Evolutionary conservation across 2,888 invertebrate species (phyloP), one percentile per base, ranked within the genome.

Genomic region (Himalopsyche tibetana): DNA sequence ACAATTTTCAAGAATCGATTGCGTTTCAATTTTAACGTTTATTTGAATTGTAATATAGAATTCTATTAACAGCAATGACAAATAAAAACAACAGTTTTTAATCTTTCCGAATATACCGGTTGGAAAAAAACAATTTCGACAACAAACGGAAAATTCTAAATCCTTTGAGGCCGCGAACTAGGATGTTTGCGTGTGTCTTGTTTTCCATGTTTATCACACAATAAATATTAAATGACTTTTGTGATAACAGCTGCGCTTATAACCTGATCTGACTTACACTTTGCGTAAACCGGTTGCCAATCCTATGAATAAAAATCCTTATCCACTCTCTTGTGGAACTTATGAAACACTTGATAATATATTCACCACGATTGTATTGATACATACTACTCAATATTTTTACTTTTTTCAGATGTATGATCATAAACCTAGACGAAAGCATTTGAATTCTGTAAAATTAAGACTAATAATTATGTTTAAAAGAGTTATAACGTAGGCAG

Each of bases 171-270:
- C 28, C 40, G 40, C 74, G 55, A 84, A 84, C 87, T 40, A 51
- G 84, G 82, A 82, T 80, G 55, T 87, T 86, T 84, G 86, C 88
- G 85, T 87, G 88, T 74, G 88, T 74, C 87, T 40, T 42, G 51
- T 45, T 36, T 36, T 55, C 51, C 51, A 56, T 82, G 79, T 82
- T 84, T 79, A 84, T 86, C 86, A 69, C 63, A 84, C 85, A 79
- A 88, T 83, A 85, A 85, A 84, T 83, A 81, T 56, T 80, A 38
- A 80, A 84, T 85, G 87, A 87, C 88, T 84, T 82, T 55, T 82
- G 40, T 69, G 85, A 88, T 85, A 85, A 83, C 84, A 82, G 84
- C 82, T 82, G 84, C 80, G 74, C 28, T 40, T 55, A 84, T 63
- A 85, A 88, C 88, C 86, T 86, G 86, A 82, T 85, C 82, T n/a